Evolutionary conservation across 2,888 invertebrate genomes (phyloP).

Genomic region (Argyresthia albistria): DNA sequence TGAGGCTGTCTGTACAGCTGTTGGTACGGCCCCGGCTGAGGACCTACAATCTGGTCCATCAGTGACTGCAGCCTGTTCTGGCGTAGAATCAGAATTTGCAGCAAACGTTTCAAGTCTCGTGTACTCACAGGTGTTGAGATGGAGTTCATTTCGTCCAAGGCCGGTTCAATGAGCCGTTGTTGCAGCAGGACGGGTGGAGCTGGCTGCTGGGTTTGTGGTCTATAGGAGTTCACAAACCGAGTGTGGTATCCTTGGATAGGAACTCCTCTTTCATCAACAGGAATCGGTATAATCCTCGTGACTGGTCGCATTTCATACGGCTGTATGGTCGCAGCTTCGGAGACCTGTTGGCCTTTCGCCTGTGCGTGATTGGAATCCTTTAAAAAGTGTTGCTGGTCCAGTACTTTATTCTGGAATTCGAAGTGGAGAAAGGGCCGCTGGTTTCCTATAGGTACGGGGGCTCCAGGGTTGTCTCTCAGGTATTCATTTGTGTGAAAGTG

Average conservation of each 20-base stretch:
- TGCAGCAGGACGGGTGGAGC: constrained; percentile 25
- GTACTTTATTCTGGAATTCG: constrained; percentile 57
- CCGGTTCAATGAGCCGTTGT: constrained; percentile 55
- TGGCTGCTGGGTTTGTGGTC: constrained; percentile 24
- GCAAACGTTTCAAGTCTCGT: constrained; percentile 77
- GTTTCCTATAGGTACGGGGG: constrained; percentile 62
- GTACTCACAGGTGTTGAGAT: constrained; percentile 80
- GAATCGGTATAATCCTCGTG: constrained; percentile 53
- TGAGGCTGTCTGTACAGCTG: constrained; percentile 31
- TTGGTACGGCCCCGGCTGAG: constrained; percentile 40
- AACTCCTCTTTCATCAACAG: constrained; percentile 58
- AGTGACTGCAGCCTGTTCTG: constrained; percentile 74
- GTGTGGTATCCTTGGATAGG: constrained; percentile 54
- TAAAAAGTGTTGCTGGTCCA: constrained; percentile 56
- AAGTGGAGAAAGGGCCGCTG: constrained; percentile 65
- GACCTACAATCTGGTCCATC: constrained; percentile 58
- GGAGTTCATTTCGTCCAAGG: constrained; percentile 65
- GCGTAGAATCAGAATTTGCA: constrained; percentile 76
- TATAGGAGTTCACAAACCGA: constrained; percentile 46
- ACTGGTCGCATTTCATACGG: constrained; percentile 41
- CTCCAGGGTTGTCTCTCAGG: constrained; percentile 60
- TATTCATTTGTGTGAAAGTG: constrained; percentile 64
- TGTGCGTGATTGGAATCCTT: constrained; percentile 32
- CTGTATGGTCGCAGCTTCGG: constrained; percentile 41
- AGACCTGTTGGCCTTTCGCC: constrained; percentile 27